A percentile compares a stretch with the other conserved stretches of the same genome.
These are phyloP conservation scores for Caerostris extrusa DNA, from an alignment of 1,140 invertebrate genomes.

Conservation along the genomic window DNA sequence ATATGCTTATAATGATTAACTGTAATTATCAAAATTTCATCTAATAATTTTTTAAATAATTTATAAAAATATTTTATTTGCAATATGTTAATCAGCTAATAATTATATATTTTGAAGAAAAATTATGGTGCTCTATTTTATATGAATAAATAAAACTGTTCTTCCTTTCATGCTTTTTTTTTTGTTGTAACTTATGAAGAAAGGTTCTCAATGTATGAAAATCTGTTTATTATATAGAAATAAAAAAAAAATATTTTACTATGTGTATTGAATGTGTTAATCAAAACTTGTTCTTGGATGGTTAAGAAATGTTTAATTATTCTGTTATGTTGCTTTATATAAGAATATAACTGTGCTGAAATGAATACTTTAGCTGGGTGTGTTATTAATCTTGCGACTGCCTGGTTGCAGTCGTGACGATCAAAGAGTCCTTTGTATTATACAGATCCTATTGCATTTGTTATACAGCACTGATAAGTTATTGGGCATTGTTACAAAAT, in stretches of 20 bases:
- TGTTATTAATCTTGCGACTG: conserved; percentile 37
- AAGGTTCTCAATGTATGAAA: background rate
- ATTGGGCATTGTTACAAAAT: conserved; percentile 75
- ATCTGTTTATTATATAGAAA: background rate
- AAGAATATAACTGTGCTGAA: background rate
- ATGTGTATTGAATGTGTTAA: conserved; percentile 35
- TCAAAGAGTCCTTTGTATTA: conserved; percentile 72
- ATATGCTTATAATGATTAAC: background rate
- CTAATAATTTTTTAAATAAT: conserved; percentile 48
- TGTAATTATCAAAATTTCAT: conserved; percentile 4
- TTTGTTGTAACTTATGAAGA: background rate
- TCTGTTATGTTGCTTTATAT: conserved; percentile 20
- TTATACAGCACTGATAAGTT: conserved; percentile 74
- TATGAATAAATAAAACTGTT: conserved; percentile 7
- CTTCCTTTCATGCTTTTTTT: conserved; percentile 8
- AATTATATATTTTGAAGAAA: background rate
- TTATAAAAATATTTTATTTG: conserved; percentile 39
- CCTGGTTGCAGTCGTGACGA: conserved; percentile 60
- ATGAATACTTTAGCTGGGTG: conserved; percentile 60
- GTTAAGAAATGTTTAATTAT: conserved; percentile 34
- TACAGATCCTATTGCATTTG: conserved; percentile 74
- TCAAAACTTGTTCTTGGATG: conserved; percentile 62
- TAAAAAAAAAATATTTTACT: background rate
- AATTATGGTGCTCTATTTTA: conserved; percentile 40
- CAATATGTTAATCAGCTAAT: background rate